These are phyloP conservation scores for Aphrocallistes beatrix DNA, from an alignment of 37 sponge, comb jelly and placozoan genomes.

Conservation along the genomic window DNA sequence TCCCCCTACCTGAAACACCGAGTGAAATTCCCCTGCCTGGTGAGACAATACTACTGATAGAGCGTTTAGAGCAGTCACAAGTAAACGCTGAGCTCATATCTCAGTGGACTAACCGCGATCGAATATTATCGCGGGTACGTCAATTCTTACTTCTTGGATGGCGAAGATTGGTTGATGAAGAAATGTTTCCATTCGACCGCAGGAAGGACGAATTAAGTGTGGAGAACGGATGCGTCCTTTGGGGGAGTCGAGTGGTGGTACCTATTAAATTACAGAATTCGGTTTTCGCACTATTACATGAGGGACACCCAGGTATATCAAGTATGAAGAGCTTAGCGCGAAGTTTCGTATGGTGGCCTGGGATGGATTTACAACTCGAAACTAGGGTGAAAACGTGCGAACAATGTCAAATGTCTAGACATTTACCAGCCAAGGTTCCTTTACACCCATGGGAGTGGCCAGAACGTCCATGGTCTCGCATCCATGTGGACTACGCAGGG, in stretches of 20 bases:
- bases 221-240: slow-evolving; percentile 28
- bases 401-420: slow-evolving; percentile 19
- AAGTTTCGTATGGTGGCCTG: slow-evolving; percentile 28
- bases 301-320: slow-evolving; percentile 29
- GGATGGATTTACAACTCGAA: slow-evolving; percentile 21
- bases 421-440: slow-evolving; percentile 20
- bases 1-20: not conserved
- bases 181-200: not conserved
- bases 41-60: not conserved
- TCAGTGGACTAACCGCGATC: slow-evolving; percentile 27
- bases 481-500: slow-evolving; percentile 34
- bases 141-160: slow-evolving; percentile 16
- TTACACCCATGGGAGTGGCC: slow-evolving; percentile 39
- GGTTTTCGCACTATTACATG: slow-evolving; percentile 21
- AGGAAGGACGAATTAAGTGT: slow-evolving; percentile 26
- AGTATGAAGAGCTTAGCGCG: slow-evolving; percentile 38
- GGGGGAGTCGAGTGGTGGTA: slow-evolving; percentile 38
- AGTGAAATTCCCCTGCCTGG: not conserved
- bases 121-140: slow-evolving; percentile 23
- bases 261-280: not conserved
- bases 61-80: not conserved
- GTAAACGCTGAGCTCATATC: not conserved
- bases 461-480: slow-evolving; percentile 28
- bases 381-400: slow-evolving; percentile 20
- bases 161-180: not conserved